Evolutionary conservation across 2,888 invertebrate genomes (phyloP).

Genomic region (Pogonocherus hispidulus): DNA sequence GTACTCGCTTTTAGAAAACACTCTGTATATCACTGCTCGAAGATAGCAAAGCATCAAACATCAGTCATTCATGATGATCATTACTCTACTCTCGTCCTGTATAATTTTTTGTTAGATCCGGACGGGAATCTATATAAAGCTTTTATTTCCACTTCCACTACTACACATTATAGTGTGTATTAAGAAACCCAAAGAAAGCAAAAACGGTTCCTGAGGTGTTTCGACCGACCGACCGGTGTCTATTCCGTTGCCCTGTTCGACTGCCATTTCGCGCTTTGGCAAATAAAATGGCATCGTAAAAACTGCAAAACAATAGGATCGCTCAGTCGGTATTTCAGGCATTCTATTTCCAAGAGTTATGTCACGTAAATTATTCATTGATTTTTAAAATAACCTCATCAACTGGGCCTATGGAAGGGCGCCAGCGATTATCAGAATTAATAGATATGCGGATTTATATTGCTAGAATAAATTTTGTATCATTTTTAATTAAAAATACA

Average conservation of each 20-base stretch:
- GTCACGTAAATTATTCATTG: background rate
- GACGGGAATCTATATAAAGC: background rate
- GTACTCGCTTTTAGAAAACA: no score
- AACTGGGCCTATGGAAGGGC: background rate
- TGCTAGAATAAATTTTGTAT: background rate
- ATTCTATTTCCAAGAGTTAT: background rate
- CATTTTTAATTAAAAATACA: background rate
- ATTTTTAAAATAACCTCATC: constrained; percentile 4
- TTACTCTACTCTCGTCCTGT: background rate
- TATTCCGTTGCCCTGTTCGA: background rate
- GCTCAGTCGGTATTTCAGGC: background rate
- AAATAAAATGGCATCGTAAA: constrained; percentile 6
- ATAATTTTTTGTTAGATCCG: background rate
- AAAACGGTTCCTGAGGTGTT: background rate
- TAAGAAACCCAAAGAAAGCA: background rate
- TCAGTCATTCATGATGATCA: background rate
- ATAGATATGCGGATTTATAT: background rate
- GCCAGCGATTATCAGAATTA: background rate
- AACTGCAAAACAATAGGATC: constrained; percentile 6
- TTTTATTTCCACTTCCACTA: background rate
- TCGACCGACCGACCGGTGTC: background rate
- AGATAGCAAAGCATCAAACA: background rate
- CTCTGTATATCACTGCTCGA: no score
- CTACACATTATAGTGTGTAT: background rate
- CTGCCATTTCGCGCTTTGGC: constrained; percentile 6